Evolutionary conservation across 2,797 vertebrate genomes (phyloP), one percentile per base, ranked within the genome.

Genomic region (Labroides dimidiatus): DNA sequence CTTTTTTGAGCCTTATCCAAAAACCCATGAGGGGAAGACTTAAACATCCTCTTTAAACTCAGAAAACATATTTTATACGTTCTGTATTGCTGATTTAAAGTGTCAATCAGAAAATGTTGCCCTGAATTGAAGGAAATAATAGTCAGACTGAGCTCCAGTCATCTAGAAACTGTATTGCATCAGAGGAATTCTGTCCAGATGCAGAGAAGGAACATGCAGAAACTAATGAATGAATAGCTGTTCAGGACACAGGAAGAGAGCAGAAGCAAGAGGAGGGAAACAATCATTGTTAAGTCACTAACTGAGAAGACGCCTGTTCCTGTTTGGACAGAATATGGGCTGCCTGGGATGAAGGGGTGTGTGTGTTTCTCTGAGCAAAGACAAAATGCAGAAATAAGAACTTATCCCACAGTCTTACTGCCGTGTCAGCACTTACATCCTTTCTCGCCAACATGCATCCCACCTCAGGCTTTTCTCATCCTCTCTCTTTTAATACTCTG

Each of bases 401-500:
- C 39, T 5, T 36, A 69, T 77, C 54, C 61, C 60, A 49, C 21
- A 36, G 54, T 76, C 62, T 76, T 49, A 15, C n/a, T 78, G 80
- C 79, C 50, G 37, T 66, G 85, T 86, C 81, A 84, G 80, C 82
- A 77, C 36, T 69, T 36, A 52, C 39, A 30, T 69, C 53, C 44
- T 62, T 48, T 75, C 49, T 64, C 63, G 64, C 68, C 77, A 72
- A 74, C 51, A 41, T 60, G 61, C 30, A 64, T 64, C 66, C 42
- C 52, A 82, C 77, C 78, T 75, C 58, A 55, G 71, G 62, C 64
- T 78, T 64, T 45, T 69, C 74, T 62, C 64, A 42, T 78, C 64
- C 60, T 62, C 36, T 37, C 62, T 68, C 63, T 75, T 79, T 59
- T 65, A 74, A 75, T 55, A 72, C 67, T 69, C 71, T 64, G 77